phyloP scores from a whole-genome alignment of 2,888 invertebrate species.

The Podabrus alpinus region DNA sequence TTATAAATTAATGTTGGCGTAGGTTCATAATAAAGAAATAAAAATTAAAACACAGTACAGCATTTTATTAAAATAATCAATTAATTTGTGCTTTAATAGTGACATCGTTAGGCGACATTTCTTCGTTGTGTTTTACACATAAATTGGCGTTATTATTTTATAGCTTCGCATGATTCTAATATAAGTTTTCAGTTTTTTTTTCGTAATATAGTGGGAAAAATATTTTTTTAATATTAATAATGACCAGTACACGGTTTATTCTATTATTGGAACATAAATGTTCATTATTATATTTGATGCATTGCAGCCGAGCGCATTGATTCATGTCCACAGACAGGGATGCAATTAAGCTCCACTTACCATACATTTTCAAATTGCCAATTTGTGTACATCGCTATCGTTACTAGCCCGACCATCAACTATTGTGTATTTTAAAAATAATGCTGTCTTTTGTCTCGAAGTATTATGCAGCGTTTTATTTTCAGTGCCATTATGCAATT shows the following conservation, averaged over 20 bases:
- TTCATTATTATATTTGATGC: constrained; percentile 31
- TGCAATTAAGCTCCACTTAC: constrained; percentile 35
- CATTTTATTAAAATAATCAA: neutral
- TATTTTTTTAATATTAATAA: neutral
- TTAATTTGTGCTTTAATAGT: neutral
- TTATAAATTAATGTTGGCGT: neutral
- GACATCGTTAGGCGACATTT: neutral
- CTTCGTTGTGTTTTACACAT: neutral
- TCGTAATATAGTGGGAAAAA: neutral
- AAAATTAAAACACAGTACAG: neutral
- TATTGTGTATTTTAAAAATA: constrained; percentile 30
- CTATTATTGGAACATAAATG: constrained; percentile 29
- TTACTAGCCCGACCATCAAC: constrained; percentile 31
- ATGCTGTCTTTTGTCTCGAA: constrained; percentile 22
- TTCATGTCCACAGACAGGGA: constrained; percentile 34
- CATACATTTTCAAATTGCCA: constrained; percentile 35
- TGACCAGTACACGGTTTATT: constrained; percentile 12
- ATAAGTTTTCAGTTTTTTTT: neutral
- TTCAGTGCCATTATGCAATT: neutral
- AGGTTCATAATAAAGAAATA: neutral
- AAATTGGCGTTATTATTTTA: neutral
- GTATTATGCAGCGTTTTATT: neutral
- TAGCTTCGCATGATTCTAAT: neutral
- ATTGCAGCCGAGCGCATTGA: constrained; percentile 33
- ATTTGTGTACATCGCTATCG: constrained; percentile 33